Base-by-base conservation (phyloP, 2,888 invertebrate species). In the Melipona bicolor region DNA sequence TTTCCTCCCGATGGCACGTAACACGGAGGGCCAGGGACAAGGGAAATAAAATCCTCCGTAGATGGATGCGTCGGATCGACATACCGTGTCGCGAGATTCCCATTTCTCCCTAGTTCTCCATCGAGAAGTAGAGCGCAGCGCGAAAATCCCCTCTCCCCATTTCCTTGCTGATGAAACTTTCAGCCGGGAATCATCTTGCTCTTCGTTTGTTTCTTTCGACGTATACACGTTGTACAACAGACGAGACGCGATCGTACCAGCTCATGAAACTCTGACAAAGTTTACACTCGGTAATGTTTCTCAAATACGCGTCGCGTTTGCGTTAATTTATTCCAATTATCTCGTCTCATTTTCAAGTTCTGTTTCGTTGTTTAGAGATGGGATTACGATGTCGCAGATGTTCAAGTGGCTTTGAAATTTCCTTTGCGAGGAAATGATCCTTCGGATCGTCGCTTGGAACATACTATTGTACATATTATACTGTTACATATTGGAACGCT, bases 51-150 rank as follows among this genome's bases (percentile, higher is more conserved):
- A 65, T 81, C 76, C 69, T 52, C 19, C 67, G 27, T 56, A 67
- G 77, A 85, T 65, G 68, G 74, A 79, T 80, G 80, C 79, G 36
- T 32, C 64, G 68, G 62, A 81, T 78, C 67, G 78, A 84, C 69
- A 59, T 84, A 78, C 75, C 76, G 61, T 82, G 75, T 79, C 54
- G 62, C 19, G 5, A 50, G 59, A 61, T 32, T 32, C 52, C 11
- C 49, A 49, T 64, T 17, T 73, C 54, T 54, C 36, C 24, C 50
- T 24, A 43, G 24, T 77, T 69, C 9, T n/a, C 3, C 49, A 21
- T 21, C 79, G 4, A 13, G 3, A 32, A 56, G 56, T 32, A 15
- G n/a, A 15, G n/a, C 15, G 32, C 54, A 21, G 6, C 54, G 21
- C 17, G 13, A 4, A 43, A n/a, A 65, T 43, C 17, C 9, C 19